Percentiles rank a stretch among this genome's conserved stretches.
Conservation (phyloP, 2,797 vertebrate species). For the Sebastes trivittatus region DNA sequence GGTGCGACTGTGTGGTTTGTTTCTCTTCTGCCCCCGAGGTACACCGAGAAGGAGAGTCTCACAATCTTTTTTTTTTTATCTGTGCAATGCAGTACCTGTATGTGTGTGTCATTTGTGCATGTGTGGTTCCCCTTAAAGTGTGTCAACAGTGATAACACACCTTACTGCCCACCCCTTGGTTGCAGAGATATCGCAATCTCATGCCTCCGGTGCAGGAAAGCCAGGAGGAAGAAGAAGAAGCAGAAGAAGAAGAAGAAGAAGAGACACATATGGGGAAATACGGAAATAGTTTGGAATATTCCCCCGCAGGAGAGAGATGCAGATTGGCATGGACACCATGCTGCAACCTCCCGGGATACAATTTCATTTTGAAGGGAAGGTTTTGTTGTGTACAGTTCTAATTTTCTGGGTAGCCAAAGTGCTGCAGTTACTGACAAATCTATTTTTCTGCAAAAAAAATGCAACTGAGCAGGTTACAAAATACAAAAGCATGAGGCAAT, state of each 20-base stretch:
- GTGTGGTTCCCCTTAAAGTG: conserved; percentile 57
- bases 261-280: conserved; percentile 2
- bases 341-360: conserved; percentile 25
- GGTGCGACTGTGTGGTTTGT: conserved; percentile 38
- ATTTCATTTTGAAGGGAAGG: conserved; percentile 45
- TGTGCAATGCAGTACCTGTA: conserved; percentile 44
- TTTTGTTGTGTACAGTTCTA: conserved; percentile 27
- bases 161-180: conserved; percentile 44
- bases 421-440: neutral
- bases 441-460: neutral
- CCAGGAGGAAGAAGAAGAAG: conserved; percentile 10
- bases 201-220: conserved; percentile 50
- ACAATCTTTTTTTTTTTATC: conserved; percentile 55
- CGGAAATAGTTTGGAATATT: conserved; percentile 39
- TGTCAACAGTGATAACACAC: conserved; percentile 65
- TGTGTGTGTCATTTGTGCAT: conserved; percentile 41
- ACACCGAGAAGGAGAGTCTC: conserved; percentile 22
- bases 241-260: conserved; percentile 5
- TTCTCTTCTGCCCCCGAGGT: conserved; percentile 39
- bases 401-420: conserved; percentile 33
- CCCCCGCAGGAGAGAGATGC: conserved; percentile 25
- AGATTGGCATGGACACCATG: conserved; percentile 42
- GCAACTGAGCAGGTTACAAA: neutral
- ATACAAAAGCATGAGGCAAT: neutral
- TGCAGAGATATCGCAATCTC: conserved; percentile 64